Evolutionary conservation across 2,797 vertebrate species (phyloP), one percentile per base, ranked within the genome.

Genomic region (Chanos chanos): DNA sequence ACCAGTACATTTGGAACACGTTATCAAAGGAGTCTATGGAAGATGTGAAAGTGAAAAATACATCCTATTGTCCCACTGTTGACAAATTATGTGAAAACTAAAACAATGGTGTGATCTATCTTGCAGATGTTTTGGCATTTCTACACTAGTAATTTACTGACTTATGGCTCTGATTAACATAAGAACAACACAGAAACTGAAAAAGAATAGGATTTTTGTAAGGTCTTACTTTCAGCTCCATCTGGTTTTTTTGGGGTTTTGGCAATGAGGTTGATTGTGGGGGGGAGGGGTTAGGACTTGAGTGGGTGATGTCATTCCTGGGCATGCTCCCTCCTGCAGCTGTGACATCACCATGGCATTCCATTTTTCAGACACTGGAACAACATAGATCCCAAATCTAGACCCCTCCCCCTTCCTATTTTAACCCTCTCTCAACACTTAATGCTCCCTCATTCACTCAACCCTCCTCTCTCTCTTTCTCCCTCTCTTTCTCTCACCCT

Each of bases 271-370:
- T 68, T 52, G 65, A 56, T 69, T 67, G 57, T 43, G 59, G 21
- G 74, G 47, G 64, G 86, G 85, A 60, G 83, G 83, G 73, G 80
- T 66, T 2, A 72, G 49, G 70, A 72, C 72, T 65, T 74, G 71
- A 77, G 65, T 64, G 78, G 83, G 80, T 90, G 88, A 87, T 89
- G 86, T 91, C 87, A 90, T 88, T 75, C 68, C 67, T 70, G 83
- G 80, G 77, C 88, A 87, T 86, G 87, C 85, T 87, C 88, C 70
- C 79, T 87, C 84, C 85, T 84, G 87, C 77, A 81, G 72, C 79
- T 64, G 77, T 89, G 85, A 90, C 88, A 86, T 90, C 87, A 90
- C 83, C 72, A 66, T 74, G 78, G 77, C 88, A 89, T 90, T 90
- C 88, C 89, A 86, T 86, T 87, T 76, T 79, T 71, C 71, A 75